Evolutionary conservation across 2,888 invertebrate species (phyloP), one percentile per base, ranked within the genome.

Genomic region (Tenthredo amoena): DNA sequence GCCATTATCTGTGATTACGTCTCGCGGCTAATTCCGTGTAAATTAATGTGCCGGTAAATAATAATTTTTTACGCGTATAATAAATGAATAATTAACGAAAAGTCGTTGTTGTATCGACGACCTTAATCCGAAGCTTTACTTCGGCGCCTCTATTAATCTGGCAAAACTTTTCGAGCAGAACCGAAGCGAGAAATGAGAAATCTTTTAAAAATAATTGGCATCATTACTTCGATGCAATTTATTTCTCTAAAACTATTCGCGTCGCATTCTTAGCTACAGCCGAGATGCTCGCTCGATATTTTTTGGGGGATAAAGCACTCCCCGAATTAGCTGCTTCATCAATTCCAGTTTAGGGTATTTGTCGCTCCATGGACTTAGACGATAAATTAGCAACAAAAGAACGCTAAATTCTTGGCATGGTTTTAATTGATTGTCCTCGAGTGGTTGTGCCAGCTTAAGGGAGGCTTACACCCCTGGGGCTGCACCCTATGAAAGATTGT

Each of bases 1-100:
- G 40, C 43, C 43, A 74, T 74, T 43, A 74, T 74, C 72, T 21
- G 72, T 43, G 72, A 74, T 74, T 74, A 74, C 12, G 21, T 43
- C 26, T 18, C 21, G 43, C 21, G 12, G 72, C 40, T 74, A 74
- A 74, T 74, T 74, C n/a, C 43, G 21, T 74, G n/a, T n/a, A 74
- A 43, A 74, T 74, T 43, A 43, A 74, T 74, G 43, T 18, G 21
- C 72, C 7, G 7, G 43, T 74, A 31, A 43, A 74, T 74, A 74
- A 21, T 43, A 74, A 74, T 74, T 43, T 43, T 74, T 21, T 12
- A 74, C 72, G 26, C 21, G 40, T 2, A 37, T 71, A 71, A 71
- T 71, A 6, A 43, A 74, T 43, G 72, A 10, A 74, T 74, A 21
- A 43, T 40, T n/a, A n/a, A 43, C 6, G 40, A 74, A 74, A 43